Evolutionary conservation across 2,888 invertebrate genomes (phyloP), one percentile per base, ranked within the genome.

Genomic region (Ceratothoa steindachneri): DNA sequence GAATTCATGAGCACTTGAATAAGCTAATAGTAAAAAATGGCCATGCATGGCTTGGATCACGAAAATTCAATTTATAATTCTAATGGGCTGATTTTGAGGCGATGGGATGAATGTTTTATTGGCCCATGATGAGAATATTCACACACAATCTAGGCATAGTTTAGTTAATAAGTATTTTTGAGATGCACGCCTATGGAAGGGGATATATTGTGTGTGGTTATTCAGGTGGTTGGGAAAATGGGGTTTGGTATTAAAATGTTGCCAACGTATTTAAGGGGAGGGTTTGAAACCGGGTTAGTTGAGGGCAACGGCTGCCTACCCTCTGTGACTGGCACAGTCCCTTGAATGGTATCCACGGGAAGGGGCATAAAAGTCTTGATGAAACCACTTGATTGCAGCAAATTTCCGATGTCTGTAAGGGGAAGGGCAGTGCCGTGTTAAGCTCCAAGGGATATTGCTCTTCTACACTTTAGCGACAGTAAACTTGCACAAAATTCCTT

Each of bases 321-420:
- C 79, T 79, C 79, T 51, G 70, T 76, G 15, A 51, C 71, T 19
- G 71, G 52, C 60, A 60, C 60, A 60, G 60, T 60, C 66, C 73
- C 77, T 72, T 73, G 77, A 65, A 67, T 73, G 69, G 69, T 67
- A 69, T 79, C 79, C 77, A 67, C 73, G 69, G 76, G 70, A 67
- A 76, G 67, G 73, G 79, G 79, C 79, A 76, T 79, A 74, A 79
- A 74, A 73, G 69, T 79, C 79, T 79, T 79, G 74, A 79, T 76
- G 76, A 79, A 75, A 69, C 79, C 79, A 66, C 79, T 79, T 69
- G 79, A 76, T 72, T 79, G 79, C 69, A 79, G 79, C 76, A 79
- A 76, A 76, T 79, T 79, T 73, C 79, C 79, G 68, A 79, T 76
- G 79, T 79, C 79, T 79, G 79, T 66, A 79, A 78, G 64, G 65